Evolutionary conservation across 2,797 vertebrate genomes (phyloP).

Genomic region (Oreochromis mossambicus): DNA sequence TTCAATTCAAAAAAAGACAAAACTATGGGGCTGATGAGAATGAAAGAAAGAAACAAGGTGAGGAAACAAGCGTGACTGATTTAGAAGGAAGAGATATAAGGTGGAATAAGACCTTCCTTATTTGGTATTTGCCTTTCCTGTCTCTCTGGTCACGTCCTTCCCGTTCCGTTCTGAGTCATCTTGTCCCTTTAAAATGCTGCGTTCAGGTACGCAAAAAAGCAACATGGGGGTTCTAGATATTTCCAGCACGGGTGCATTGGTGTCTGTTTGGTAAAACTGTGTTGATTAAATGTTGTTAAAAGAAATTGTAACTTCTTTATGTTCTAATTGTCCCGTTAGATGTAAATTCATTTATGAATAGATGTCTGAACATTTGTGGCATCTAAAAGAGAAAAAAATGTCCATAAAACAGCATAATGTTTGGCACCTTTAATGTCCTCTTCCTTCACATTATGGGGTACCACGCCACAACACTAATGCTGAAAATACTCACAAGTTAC

Average conservation of each 20-base stretch:
- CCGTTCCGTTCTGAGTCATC: conserved; percentile 49
- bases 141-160: conserved; percentile 44
- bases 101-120: conserved; percentile 46
- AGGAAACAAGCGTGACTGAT: neutral
- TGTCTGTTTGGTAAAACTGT: no score
- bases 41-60: neutral
- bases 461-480: neutral
- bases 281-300: neutral
- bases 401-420: neutral
- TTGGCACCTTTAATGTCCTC: neutral
- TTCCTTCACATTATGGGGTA: neutral
- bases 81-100: conserved; percentile 20
- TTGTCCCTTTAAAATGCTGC: conserved; percentile 61
- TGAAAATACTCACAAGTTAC: neutral
- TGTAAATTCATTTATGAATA: neutral
- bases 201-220: conserved; percentile 33
- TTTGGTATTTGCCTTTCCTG: conserved; percentile 41
- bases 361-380: neutral
- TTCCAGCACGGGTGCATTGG: neutral
- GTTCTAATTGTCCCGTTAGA: neutral
- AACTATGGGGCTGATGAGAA: neutral
- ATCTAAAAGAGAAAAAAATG: neutral
- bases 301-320: neutral
- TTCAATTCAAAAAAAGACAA: fast-evolving
- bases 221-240: neutral